Evolutionary conservation across 2,797 vertebrate genomes (phyloP).

Genomic region (Erethizon dorsatum): DNA sequence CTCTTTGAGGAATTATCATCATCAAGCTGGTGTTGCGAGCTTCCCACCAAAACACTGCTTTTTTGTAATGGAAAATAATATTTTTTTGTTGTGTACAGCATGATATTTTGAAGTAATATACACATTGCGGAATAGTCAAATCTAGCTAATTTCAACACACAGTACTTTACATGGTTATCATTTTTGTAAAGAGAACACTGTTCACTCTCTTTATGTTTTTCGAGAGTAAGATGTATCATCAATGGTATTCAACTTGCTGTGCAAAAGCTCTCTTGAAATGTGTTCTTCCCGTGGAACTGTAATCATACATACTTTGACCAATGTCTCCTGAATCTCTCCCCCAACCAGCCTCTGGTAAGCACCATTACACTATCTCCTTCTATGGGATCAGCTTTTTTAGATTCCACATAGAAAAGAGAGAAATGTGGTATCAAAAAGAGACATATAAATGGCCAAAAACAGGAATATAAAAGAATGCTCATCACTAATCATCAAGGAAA

Average conservation of each 20-base stretch:
- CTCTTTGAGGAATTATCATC: conserved; percentile 4
- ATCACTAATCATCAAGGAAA: neutral
- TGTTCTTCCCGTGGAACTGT: neutral
- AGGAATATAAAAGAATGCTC: neutral
- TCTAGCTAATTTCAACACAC: neutral
- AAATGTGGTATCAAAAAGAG: neutral
- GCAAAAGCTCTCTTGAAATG: neutral
- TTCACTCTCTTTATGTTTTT: neutral
- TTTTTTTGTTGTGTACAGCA: neutral
- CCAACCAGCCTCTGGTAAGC: neutral
- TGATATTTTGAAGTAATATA: neutral
- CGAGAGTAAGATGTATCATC: no score
- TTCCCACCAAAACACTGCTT: neutral
- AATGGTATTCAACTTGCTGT: neutral
- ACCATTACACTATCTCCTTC: neutral
- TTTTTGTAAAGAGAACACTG: neutral
- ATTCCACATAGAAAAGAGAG: neutral
- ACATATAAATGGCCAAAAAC: neutral
- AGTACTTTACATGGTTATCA: neutral
- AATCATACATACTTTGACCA: neutral
- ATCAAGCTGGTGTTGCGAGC: neutral
- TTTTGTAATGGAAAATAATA: neutral
- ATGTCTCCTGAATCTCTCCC: neutral
- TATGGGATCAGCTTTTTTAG: neutral
- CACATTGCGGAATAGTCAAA: neutral